Conservation (phyloP, 2,888 invertebrate species). For the Leptothorax acervorum region DNA sequence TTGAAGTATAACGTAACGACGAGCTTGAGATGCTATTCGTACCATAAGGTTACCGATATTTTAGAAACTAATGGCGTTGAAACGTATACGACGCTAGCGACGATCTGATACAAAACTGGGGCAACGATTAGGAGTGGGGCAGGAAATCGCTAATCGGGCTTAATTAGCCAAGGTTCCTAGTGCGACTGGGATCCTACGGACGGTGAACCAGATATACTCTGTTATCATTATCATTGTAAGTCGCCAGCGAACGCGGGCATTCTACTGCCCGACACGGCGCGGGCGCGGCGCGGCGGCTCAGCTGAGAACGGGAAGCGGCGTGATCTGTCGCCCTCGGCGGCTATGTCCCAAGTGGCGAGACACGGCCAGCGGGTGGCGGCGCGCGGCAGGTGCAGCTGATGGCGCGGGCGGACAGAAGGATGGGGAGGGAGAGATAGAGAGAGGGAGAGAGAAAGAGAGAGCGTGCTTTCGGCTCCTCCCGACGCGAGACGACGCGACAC, state of each 20-base stretch:
- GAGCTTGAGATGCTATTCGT: neutral
- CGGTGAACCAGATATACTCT: constrained; percentile 28
- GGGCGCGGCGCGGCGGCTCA: neutral
- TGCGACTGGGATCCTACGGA: constrained; percentile 26
- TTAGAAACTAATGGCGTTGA: neutral
- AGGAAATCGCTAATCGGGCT: constrained; percentile 46
- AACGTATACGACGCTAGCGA: neutral
- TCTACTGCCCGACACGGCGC: neutral
- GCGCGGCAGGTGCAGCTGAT: constrained; percentile 52
- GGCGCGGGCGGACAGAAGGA: constrained; percentile 31
- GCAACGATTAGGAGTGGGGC: constrained; percentile 31
- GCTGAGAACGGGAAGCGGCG: constrained; percentile 22
- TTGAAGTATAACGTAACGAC: neutral
- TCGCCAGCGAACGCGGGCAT: neutral
- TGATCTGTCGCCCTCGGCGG: constrained; percentile 56
- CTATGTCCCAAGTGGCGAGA: constrained; percentile 63
- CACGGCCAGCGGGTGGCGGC: constrained; percentile 43
- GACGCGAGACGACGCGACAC: constrained; percentile 69
- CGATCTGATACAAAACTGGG: constrained; percentile 28
- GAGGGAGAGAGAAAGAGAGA: constrained; percentile 19
- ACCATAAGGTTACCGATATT: neutral
- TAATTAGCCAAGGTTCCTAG: constrained; percentile 41
- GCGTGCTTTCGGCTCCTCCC: constrained; percentile 64
- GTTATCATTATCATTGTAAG: constrained; percentile 23
- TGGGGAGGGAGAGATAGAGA: neutral